Evolutionary conservation across 2,113 vertebrate genomes (phyloP).

Genomic region (Hippocampus mohnikei): DNA sequence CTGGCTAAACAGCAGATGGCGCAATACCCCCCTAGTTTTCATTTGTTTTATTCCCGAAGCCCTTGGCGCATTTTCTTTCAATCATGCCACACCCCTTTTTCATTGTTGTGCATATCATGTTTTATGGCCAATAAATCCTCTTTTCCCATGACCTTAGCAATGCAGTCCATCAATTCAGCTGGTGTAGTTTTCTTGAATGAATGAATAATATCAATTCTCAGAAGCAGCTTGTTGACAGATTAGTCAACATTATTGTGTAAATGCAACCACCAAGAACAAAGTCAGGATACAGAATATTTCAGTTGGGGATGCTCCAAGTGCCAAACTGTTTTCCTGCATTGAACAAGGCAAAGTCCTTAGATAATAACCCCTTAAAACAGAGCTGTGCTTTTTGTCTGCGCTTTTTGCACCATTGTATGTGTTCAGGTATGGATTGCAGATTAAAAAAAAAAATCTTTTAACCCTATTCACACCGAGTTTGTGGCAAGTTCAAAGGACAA

Average conservation of each 20-base stretch:
- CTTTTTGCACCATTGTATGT: too few relatives aligned
- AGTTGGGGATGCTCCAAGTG: background rate
- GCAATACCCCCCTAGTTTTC: background rate
- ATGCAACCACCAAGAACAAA: background rate
- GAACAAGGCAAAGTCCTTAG: too few relatives aligned
- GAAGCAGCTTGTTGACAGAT: background rate
- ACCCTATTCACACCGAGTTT: too few relatives aligned
- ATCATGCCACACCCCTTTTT: background rate
- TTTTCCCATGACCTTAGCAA: background rate
- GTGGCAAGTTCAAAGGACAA: too few relatives aligned
- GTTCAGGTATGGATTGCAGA: too few relatives aligned
- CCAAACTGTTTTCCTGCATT: too few relatives aligned
- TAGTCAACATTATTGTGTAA: background rate
- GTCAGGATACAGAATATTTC: background rate
- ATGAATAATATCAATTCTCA: background rate
- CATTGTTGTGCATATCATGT: background rate
- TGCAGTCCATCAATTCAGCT: background rate
- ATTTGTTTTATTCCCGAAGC: too few relatives aligned
- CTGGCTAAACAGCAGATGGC: conserved; percentile 29
- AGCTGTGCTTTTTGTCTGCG: too few relatives aligned
- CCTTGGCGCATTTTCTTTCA: conserved; percentile 18
- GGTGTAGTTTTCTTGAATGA: background rate
- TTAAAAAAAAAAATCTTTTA: too few relatives aligned
- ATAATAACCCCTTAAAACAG: too few relatives aligned
- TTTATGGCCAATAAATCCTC: background rate